Evolutionary conservation across 2,888 invertebrate genomes (phyloP).

Genomic region (Thymelicus sylvestris): DNA sequence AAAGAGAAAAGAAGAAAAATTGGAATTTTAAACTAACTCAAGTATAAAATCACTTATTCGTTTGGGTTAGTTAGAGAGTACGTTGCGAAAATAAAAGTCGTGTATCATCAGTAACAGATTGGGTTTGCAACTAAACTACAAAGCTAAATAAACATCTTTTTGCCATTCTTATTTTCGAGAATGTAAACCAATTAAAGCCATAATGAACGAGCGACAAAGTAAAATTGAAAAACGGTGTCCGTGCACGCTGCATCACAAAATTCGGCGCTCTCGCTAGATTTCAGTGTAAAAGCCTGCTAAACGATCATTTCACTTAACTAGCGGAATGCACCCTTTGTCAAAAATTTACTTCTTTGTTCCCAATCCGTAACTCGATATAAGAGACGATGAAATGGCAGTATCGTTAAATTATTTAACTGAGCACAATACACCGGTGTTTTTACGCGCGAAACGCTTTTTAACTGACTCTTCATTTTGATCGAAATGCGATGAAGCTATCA

Average conservation of each 20-base stretch:
- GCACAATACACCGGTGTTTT: neutral
- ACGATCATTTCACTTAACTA: constrained; percentile 15
- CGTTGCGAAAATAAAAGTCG: no score
- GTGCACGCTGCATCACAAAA: constrained; percentile 1
- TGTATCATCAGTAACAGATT: no score
- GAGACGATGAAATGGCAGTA: neutral
- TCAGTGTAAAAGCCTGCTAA: constrained; percentile 17
- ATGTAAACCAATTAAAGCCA: neutral
- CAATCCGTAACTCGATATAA: constrained; percentile 4
- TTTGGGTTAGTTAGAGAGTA: no score
- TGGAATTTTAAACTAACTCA: no score
- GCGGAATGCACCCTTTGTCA: constrained; percentile 14
- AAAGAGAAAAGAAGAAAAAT: no score
- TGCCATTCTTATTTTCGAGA: neutral
- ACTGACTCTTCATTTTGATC: no score
- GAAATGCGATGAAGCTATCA: no score
- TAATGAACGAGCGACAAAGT: constrained; percentile 2
- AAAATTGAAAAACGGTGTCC: neutral
- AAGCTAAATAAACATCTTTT: neutral
- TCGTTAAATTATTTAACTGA: constrained; percentile 9
- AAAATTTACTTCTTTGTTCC: constrained; percentile 15
- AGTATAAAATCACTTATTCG: no score
- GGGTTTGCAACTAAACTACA: no score
- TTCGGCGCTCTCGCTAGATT: constrained; percentile 9
- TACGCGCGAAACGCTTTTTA: no score